Base-by-base conservation (phyloP, 2,888 invertebrate genomes). In the Frankliniella intonsa region DNA sequence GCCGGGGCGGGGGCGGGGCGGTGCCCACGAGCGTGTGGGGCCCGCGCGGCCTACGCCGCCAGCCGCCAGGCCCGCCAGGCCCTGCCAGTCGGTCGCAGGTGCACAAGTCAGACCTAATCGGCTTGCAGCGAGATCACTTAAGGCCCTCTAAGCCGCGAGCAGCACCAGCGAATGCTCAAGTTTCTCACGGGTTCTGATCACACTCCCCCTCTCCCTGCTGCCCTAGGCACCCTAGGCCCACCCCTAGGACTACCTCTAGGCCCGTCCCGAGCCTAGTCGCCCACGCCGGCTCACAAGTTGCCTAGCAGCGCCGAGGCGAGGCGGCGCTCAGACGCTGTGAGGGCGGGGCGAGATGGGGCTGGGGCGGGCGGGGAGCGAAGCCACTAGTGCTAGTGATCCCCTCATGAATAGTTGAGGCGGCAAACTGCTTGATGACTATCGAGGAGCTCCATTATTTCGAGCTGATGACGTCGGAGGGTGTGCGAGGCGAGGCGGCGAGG, bases 111-210 rank as follows among this genome's bases (percentile, higher is more conserved):
- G 38, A 38, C 22, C 69, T 69, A 69, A 69, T 69, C 69, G 69
- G 69, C 69, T 69, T 69, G 69, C 62, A 62, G 17, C n/a, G 62
- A n/a, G 62, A 14, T 62, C 62, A 62, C 62, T 17, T 10, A 62
- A 14, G 69, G 69, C 69, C 11, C 22, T 22, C 69, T 69, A 69
- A 69, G 69, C 69, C 22, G 62, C 62, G 62, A 62, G 69, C 17
- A 10, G 62, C 62, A 14, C 62, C 62, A 17, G 19, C 62, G 62
- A 62, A 12, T 62, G 69, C 22, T 69, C 69, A 69, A 69, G 69
- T 69, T 69, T 69, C 69, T 69, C 69, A 69, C 69, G 69, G 69
- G 69, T 38, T 69, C 69, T 69, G 69, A 69, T 69, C 69, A 69
- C 62, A 7, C 62, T 7, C 55, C 55, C 55, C 55, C 3, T 10